Evolutionary conservation across 30 jellyfish, hydroid and myxozoan genomes (phyloP), one percentile per base, ranked within the genome.

Genomic region (Chrysaora quinquecirrha): DNA sequence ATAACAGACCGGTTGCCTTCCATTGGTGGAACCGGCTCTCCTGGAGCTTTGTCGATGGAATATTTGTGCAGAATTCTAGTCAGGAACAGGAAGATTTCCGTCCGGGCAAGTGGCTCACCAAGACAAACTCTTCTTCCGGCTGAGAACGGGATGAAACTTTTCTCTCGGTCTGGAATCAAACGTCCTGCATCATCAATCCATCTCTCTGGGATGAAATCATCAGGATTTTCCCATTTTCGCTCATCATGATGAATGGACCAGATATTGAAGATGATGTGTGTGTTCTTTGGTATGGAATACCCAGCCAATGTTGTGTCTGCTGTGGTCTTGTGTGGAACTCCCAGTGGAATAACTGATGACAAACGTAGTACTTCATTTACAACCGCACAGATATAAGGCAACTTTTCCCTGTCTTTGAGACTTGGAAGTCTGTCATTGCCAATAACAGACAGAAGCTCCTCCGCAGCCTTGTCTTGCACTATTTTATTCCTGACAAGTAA

Each of bases 101-200:
- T 66, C 43, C 76, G 67, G 32, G 97, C 97, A 6, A 90, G 69
- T 6, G 75, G 25, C 31, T 83, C 96, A 21, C 97, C 97, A 14
- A 90, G 85, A 79, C 97, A 90, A 6, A 77, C 88, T 31, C 97
- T 71, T 33, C 89, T 75, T 30, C 97, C 97, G 24, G 96, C 88
- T 14, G 97, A 90, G 68, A 90, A 90, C 1, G 97, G 97, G 75
- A 90, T 28, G 64, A 48, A 90, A 34, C 93, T 78, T 18, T 20
- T 64, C 38, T 73, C 80, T 28, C 76, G 76, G 34, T 71, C 83
- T 3, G 80, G 64, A 32, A 29, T 62, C 21, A 82, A 82, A 3
- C 33, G 34, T 19, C 95, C 97, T 1, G 76, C 48, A 1, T 76
- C 88, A 56, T 83, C 85, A 1, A 90, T 27, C 97, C 97, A 90